phyloP scores from a whole-genome alignment of 2,113 vertebrate species.

The Dendropsophus ebraccatus region DNA sequence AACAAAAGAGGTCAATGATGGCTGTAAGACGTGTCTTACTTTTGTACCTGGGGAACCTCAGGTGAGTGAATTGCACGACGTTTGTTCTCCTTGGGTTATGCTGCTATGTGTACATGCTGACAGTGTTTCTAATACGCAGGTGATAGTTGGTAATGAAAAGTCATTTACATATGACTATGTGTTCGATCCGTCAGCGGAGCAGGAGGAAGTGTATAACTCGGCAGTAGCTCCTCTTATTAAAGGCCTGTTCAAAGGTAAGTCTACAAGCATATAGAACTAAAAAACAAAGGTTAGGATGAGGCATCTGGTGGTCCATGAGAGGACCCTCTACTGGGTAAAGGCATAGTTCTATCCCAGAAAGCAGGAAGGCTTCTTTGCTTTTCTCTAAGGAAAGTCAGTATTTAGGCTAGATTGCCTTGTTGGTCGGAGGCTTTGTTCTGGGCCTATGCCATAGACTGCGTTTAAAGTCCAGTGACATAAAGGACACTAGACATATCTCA shows the following conservation, averaged over 20 bases:
- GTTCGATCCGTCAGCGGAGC: slow-evolving; percentile 88
- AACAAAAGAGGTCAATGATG: slow-evolving; percentile 84
- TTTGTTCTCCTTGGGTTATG: not conserved
- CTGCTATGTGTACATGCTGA: not conserved
- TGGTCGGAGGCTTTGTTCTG: too few relatives aligned
- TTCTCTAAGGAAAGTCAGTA: too few relatives aligned
- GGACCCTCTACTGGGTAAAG: too few relatives aligned
- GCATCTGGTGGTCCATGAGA: too few relatives aligned
- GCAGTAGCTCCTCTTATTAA: slow-evolving; percentile 82
- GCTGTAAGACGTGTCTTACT: slow-evolving; percentile 88
- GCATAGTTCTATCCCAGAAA: too few relatives aligned
- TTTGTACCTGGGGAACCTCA: slow-evolving; percentile 89
- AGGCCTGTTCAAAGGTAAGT: slow-evolving; percentile 91
- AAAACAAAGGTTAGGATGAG: not conserved
- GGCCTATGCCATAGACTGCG: too few relatives aligned
- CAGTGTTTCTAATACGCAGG: slow-evolving; percentile 70
- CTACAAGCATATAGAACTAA: not conserved
- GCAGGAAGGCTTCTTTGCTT: too few relatives aligned
- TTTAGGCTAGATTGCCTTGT: too few relatives aligned
- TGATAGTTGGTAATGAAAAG: slow-evolving; percentile 89
- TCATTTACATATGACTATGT: slow-evolving; percentile 93
- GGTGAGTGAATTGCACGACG: slow-evolving; percentile 67
- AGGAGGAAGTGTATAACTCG: slow-evolving; percentile 89
- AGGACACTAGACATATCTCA: too few relatives aligned
- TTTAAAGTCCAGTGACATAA: too few relatives aligned